phyloP scores from a whole-genome alignment of 2,113 vertebrate species.

The Aix galericulata region DNA sequence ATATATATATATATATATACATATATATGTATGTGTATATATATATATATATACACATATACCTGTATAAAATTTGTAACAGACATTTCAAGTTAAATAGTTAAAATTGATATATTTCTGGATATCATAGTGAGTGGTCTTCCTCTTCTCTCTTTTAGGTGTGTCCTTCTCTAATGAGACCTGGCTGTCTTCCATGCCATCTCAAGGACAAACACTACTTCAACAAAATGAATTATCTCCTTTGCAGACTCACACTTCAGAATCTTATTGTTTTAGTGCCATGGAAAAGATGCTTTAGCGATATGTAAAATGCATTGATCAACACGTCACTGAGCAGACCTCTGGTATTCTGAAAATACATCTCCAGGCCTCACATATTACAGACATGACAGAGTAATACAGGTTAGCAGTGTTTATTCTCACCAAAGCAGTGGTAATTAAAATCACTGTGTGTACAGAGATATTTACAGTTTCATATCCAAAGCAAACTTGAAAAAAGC shows the following conservation, averaged over 20 bases:
- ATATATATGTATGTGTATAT: too few relatives aligned
- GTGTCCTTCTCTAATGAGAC: not conserved
- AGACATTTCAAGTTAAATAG: not conserved
- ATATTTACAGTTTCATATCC: not conserved
- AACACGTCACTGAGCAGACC: not conserved
- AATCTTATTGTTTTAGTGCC: not conserved
- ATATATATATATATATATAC: too few relatives aligned
- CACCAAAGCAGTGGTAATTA: not conserved
- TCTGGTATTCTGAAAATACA: not conserved
- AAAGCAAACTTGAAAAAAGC: not conserved
- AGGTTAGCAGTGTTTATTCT: not conserved
- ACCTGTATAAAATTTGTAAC: too few relatives aligned
- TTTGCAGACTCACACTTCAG: not conserved
- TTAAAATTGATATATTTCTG: not conserved
- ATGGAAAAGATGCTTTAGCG: not conserved
- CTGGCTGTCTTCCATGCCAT: not conserved
- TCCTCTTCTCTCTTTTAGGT: not conserved
- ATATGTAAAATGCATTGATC: not conserved
- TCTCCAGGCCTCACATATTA: not conserved
- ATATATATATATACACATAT: too few relatives aligned
- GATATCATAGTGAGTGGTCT: not conserved
- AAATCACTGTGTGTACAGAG: not conserved
- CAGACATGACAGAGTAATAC: not conserved
- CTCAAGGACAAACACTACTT: not conserved
- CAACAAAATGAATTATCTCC: not conserved